Evolutionary conservation across 2,888 invertebrate species (phyloP).

Genomic region (Antheraea yamamai): DNA sequence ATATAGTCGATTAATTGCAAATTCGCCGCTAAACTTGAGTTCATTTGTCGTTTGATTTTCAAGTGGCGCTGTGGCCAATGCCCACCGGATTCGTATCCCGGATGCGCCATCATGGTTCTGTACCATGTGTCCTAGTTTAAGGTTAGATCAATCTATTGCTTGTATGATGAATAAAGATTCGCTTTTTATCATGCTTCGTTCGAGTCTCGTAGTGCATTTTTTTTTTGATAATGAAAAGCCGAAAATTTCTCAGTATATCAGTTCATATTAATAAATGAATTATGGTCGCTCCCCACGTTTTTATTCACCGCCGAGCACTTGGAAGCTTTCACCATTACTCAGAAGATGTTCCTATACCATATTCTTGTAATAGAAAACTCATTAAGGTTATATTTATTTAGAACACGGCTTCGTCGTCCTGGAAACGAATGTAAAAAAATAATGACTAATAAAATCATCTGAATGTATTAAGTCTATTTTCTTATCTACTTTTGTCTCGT

Average conservation of each 20-base stretch:
- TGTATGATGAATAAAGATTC: slow-evolving; percentile 17
- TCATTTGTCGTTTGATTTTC: slow-evolving; percentile 23
- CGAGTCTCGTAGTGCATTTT: slow-evolving; percentile 19
- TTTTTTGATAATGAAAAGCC: not conserved
- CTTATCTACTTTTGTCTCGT: too few relatives aligned
- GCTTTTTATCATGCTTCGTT: slow-evolving; percentile 20
- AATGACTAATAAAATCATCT: too few relatives aligned
- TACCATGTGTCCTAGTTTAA: slow-evolving; percentile 25
- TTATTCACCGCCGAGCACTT: slow-evolving; percentile 6
- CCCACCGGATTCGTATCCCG: slow-evolving; percentile 23
- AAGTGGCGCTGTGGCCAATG: slow-evolving; percentile 23
- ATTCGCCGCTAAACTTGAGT: slow-evolving; percentile 21
- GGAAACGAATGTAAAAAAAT: too few relatives aligned
- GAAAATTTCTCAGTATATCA: not conserved
- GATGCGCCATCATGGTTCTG: slow-evolving; percentile 23
- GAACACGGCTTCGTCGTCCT: not conserved
- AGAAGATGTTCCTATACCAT: not conserved
- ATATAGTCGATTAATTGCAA: slow-evolving; percentile 1
- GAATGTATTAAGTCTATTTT: too few relatives aligned
- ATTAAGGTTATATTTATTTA: not conserved
- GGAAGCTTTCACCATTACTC: slow-evolving; percentile 1
- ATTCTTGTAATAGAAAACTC: not conserved
- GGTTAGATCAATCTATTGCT: slow-evolving; percentile 24
- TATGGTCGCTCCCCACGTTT: not conserved
- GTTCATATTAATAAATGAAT: not conserved